Base-by-base conservation (phyloP, 2,113 vertebrate species). In the Sciurus niger region DNA sequence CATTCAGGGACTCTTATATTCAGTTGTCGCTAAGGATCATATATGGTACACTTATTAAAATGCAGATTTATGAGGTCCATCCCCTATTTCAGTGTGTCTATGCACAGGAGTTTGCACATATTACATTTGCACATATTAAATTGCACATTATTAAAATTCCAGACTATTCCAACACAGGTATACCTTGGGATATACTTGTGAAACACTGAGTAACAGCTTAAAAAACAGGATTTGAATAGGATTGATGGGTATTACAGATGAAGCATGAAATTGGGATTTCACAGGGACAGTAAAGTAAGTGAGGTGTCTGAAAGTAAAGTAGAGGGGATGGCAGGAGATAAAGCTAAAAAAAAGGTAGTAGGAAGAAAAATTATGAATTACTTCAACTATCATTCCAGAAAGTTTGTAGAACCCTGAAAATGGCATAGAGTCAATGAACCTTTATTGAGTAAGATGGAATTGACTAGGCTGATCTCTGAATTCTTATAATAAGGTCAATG, bases 401-500 rank as follows among this genome's bases (percentile, higher is more conserved):
- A 90, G 30, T 96, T 85, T 96, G 55, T 25, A 28, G 70, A 43
- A 80, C 18, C 58, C 3, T 90, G 12, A 53, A 93, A 89, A 65
- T 77, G 22, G 4, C 73, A 53, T 34, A 65, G 25, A 92, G 20
- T 6, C 68, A 76, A 68, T 85, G 63, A 95, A 95, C 25, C 67
- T 60, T 90, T 65, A 93, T 37, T 16, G 58, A 73, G 24, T 40
- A 65, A 77, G 32, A 76, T 4, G 22, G 18, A 88, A 88, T 28
- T 78, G n/a, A 91, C 18, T 74, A n/a, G 13, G 43, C 30, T 46
- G 46, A 76, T 63, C 58, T 32, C 13, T 18, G 17, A 5, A 63
- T 89, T 92, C 17, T 85, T 90, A 93, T 8, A 95, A 53, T n/a
- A 92, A 67, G 63, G n/a, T 24, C 63, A 73, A 58, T 79, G 90